Conservation (phyloP, 2,888 invertebrate species). For the Drosophila helvetica region DNA sequence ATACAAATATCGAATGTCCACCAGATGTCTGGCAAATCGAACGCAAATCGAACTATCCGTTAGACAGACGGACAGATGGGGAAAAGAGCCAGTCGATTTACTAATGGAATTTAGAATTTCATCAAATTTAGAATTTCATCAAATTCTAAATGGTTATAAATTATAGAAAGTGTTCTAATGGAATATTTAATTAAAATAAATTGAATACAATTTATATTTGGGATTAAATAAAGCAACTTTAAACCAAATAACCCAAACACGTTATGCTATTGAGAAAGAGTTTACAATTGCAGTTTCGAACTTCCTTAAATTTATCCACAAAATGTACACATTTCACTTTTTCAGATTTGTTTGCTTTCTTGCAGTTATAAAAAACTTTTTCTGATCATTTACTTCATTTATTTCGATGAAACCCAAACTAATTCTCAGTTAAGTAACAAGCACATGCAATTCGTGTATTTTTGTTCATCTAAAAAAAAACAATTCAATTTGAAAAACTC, state of each 20-base stretch:
- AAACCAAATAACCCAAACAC: too few species aligned
- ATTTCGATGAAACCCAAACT: constrained; percentile 14
- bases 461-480: constrained; percentile 6
- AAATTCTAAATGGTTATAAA: constrained; percentile 14
- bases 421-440: constrained; percentile 22
- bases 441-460: constrained; percentile 24
- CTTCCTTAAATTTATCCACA: neutral
- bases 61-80: neutral
- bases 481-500: constrained; percentile 39
- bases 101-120: constrained; percentile 1
- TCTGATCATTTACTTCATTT: too few species aligned
- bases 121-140: constrained; percentile 7
- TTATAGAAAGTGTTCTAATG: constrained; percentile 20
- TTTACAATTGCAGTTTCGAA: too few species aligned
- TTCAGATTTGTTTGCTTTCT: neutral
- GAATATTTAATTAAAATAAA: constrained; percentile 23
- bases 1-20: constrained; percentile 21
- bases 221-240: too few species aligned
- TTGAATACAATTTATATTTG: neutral
- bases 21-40: constrained; percentile 5
- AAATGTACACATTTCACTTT: neutral
- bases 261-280: too few species aligned
- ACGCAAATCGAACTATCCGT: constrained; percentile 10
- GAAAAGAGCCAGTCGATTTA: neutral
- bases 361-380: too few species aligned